Conservation (phyloP, 1,140 invertebrate genomes). For the Sinonovacula constricta region DNA sequence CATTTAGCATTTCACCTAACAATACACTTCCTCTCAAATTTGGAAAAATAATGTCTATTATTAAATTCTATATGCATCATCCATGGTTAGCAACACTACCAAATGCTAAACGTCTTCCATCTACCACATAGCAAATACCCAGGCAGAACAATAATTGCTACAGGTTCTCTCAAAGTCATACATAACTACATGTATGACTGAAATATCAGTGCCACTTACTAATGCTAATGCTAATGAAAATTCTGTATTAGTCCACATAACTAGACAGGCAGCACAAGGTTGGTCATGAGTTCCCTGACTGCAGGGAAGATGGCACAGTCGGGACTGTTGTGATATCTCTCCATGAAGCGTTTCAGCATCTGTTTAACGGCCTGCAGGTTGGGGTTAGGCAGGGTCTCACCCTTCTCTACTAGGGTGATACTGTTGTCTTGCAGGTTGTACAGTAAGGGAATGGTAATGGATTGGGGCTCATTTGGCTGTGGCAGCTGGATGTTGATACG, state of each 20-base stretch:
- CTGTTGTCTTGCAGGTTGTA: conserved; percentile 92
- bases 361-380: conserved; percentile 81
- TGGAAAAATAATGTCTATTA: too few species aligned
- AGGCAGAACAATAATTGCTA: not conserved
- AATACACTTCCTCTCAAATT: too few species aligned
- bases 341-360: conserved; percentile 86
- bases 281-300: conserved; percentile 89
- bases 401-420: conserved; percentile 90
- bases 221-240: too few species aligned
- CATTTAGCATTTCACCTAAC: too few species aligned
- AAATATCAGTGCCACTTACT: too few species aligned
- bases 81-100: not conserved
- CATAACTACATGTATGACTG: not conserved
- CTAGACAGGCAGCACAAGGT: conserved; percentile 81
- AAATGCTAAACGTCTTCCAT: not conserved
- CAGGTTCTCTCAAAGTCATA: not conserved
- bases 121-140: not conserved
- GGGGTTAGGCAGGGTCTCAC: conserved; percentile 76
- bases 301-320: conserved; percentile 94
- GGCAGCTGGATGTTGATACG: conserved; percentile 83
- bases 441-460: conserved; percentile 91
- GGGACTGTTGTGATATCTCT: conserved; percentile 82
- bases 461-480: conserved; percentile 85
- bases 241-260: too few species aligned
- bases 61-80: not conserved